Conservation (phyloP, 2,113 vertebrate genomes). For the Perca flavescens region DNA sequence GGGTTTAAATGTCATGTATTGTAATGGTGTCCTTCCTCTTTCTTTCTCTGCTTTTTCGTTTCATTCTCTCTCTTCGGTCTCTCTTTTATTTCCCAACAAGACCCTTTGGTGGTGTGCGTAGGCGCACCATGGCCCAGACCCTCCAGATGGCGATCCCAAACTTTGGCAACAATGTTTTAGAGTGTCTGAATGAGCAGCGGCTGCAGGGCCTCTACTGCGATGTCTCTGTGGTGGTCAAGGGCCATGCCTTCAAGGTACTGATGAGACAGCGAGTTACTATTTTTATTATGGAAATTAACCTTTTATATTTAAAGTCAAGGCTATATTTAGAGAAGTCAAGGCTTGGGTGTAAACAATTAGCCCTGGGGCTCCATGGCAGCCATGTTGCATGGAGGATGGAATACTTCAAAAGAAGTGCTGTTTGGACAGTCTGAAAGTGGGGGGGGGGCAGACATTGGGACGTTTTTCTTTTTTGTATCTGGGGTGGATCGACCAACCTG, state of each 20-base stretch:
- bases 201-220: slow-evolving; percentile 98
- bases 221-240: slow-evolving; percentile 96
- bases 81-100: slow-evolving; percentile 51
- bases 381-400: background rate
- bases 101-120: slow-evolving; percentile 84
- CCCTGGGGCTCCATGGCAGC: background rate
- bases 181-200: slow-evolving; percentile 98
- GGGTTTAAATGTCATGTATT: background rate
- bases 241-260: slow-evolving; percentile 92
- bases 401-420: slow-evolving; percentile 11
- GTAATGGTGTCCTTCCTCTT: background rate
- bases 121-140: slow-evolving; percentile 94
- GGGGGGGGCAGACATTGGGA: background rate
- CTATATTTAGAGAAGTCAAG: slow-evolving; percentile 1
- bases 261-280: background rate
- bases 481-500: background rate
- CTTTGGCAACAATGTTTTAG: slow-evolving; percentile 96
- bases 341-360: slow-evolving; percentile 2
- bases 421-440: slow-evolving; percentile 16
- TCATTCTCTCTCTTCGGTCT: slow-evolving; percentile 25
- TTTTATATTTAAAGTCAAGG: background rate
- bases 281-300: background rate
- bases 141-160: slow-evolving; percentile 99
- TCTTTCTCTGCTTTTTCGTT: slow-evolving; percentile 23
- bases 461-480: background rate